Percentiles rank a stretch among this genome's conserved stretches.
phyloP scores from a whole-genome alignment of 2,888 invertebrate species.

The Lepeophtheirus nordmannii region DNA sequence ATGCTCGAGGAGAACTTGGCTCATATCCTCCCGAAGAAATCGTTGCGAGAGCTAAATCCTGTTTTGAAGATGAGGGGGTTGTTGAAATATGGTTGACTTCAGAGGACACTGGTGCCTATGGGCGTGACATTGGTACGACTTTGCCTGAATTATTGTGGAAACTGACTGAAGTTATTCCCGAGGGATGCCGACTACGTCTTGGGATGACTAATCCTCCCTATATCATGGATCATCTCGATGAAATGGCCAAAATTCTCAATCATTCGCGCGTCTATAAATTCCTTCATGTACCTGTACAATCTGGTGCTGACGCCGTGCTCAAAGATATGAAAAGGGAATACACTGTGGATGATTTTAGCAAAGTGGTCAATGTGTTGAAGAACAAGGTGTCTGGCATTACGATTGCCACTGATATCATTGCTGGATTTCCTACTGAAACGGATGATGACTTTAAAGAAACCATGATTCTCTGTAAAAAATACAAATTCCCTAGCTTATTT shows the following conservation, averaged over 20 bases:
- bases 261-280: conserved; percentile 87
- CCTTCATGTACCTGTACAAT: conserved; percentile 92
- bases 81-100: conserved; percentile 94
- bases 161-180: conserved; percentile 52
- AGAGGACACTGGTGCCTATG: conserved; percentile 95
- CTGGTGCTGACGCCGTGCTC: conserved; percentile 85
- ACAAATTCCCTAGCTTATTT: conserved; percentile 81
- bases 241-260: conserved; percentile 66
- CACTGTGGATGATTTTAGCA: conserved; percentile 65
- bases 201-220: conserved; percentile 99
- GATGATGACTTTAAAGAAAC: conserved; percentile 76
- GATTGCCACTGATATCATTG: conserved; percentile 94
- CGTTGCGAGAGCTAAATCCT: conserved; percentile 54
- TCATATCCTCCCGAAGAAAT: conserved; percentile 76
- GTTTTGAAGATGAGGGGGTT: conserved; percentile 53
- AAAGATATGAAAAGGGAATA: conserved; percentile 94
- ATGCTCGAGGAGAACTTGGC: conserved; percentile 88
- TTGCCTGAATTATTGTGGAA: conserved; percentile 69
- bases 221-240: conserved; percentile 79
- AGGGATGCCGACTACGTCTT: conserved; percentile 42
- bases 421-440: conserved; percentile 94
- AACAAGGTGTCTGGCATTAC: conserved; percentile 73
- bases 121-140: conserved; percentile 75
- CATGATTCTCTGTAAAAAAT: conserved; percentile 59
- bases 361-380: conserved; percentile 66